Evolutionary conservation across 2,113 vertebrate genomes (phyloP).

Genomic region (Aptenodytes patagonicus): DNA sequence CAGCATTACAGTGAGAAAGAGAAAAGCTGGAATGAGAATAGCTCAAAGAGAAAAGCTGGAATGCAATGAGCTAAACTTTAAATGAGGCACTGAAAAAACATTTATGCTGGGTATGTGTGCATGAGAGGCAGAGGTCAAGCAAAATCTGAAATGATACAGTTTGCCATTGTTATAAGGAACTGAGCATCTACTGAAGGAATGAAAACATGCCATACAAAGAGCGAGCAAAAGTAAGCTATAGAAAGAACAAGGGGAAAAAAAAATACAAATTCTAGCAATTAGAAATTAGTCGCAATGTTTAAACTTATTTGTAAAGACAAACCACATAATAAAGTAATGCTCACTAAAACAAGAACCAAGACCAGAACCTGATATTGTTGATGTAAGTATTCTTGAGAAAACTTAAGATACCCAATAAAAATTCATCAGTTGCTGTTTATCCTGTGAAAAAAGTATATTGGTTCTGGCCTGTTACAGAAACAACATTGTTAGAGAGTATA

Average conservation of each 20-base stretch:
- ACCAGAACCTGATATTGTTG: not conserved
- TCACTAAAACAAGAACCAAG: not conserved
- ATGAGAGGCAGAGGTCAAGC: not conserved
- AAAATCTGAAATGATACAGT: not conserved
- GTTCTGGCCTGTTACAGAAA: not conserved
- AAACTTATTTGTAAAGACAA: not conserved
- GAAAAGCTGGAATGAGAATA: not conserved
- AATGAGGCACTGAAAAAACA: not conserved
- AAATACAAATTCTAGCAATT: not conserved
- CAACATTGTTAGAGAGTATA: not conserved
- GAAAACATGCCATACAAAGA: not conserved
- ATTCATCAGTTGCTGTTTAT: not conserved
- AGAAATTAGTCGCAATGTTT: not conserved
- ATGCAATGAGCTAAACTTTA: not conserved
- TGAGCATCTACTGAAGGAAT: not conserved
- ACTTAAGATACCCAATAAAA: not conserved
- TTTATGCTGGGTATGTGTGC: not conserved
- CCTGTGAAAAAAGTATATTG: not conserved
- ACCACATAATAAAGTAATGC: not conserved
- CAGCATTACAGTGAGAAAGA: not conserved
- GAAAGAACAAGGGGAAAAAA: not conserved
- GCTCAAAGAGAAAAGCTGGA: not conserved
- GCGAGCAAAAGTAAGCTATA: not conserved
- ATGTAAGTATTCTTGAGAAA: not conserved
- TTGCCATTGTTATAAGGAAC: not conserved